Base-by-base conservation (phyloP, 1,140 invertebrate genomes). In the Bombus pascuorum region DNA sequence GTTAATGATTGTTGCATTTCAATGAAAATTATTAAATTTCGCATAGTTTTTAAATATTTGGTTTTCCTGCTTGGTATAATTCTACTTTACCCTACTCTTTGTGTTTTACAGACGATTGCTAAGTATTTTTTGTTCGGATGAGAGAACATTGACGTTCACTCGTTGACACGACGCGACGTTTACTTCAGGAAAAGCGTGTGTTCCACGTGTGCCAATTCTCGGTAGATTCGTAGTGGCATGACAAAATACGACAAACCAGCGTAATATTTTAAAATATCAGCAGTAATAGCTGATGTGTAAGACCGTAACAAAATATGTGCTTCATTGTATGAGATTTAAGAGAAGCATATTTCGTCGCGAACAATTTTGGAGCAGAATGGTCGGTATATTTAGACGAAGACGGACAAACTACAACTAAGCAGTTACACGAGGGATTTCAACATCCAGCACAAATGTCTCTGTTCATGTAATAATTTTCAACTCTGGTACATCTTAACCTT, bases 231-330 rank as follows among this genome's bases (percentile, higher is more conserved):
- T 6, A 32, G 4, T 70, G 18, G n/a, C 34, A 25, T 28, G 68
- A 71, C 37, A 71, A 71, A 71, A 71, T 15, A 37, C 39, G 10
- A 72, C 70, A 42, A 37, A 42, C 25, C 39, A 5, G 70, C 5
- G 34, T 22, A n/a, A 72, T 72, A 72, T 42, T 72, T 72, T 72
- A n/a, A 42, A 39, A 42, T 72, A 71, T 42, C 59, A 62, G 28
- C 59, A n/a, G 59, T 62, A 62, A 62, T 62, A 62, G 68, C 68
- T 25, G 37, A 39, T 13, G 22, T 12, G 32, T 70, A 39, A 25
- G 9, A 39, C 1, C 18, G 10, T 4, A 12, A 70, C 37, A 70
- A 39, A 39, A 37, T 25, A 68, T 34, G 9, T 70, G 22, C 34
- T 3, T 22, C 34, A 37, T 18, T 34, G 34, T 68, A 39, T 1